Percentiles rank a stretch among this genome's conserved stretches.
Conservation (phyloP, 2,113 vertebrate species). For the Neogale vison region DNA sequence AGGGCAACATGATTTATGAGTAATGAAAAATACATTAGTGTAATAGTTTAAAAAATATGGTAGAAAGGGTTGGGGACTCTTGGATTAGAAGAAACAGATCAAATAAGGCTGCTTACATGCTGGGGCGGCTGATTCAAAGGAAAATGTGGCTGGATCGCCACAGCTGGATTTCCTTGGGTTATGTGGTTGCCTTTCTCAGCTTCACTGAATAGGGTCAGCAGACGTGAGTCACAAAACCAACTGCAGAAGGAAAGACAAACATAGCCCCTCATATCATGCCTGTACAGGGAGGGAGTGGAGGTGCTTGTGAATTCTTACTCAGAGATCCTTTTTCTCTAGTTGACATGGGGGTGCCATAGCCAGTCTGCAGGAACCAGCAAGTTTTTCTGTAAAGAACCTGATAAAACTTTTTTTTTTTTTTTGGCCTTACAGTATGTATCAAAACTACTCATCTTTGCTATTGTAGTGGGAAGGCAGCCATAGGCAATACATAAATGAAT, state of each 20-base stretch:
- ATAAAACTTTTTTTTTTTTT: background rate
- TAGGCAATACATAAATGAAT: background rate
- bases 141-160: slow-evolving; percentile 11
- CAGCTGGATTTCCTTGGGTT: slow-evolving; percentile 6
- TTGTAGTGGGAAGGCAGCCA: background rate
- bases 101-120: slow-evolving; percentile 23
- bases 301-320: background rate
- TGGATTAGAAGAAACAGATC: slow-evolving; percentile 51
- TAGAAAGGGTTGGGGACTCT: slow-evolving; percentile 42
- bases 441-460: background rate
- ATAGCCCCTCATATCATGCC: background rate
- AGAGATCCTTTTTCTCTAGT: background rate
- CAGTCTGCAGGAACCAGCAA: background rate
- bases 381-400: background rate
- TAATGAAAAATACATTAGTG: slow-evolving; percentile 54
- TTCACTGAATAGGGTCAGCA: background rate
- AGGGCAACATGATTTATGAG: slow-evolving; percentile 22
- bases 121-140: background rate
- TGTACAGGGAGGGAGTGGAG: background rate
- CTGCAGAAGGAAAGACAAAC: slow-evolving; percentile 18
- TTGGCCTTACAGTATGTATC: background rate
- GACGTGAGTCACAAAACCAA: slow-evolving; percentile 23
- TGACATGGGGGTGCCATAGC: background rate
- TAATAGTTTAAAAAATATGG: slow-evolving; percentile 50
- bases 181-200: slow-evolving; percentile 10